Evolutionary conservation across 2,888 invertebrate genomes (phyloP), one percentile per base, ranked within the genome.

Genomic region (Euplexia lucipara): DNA sequence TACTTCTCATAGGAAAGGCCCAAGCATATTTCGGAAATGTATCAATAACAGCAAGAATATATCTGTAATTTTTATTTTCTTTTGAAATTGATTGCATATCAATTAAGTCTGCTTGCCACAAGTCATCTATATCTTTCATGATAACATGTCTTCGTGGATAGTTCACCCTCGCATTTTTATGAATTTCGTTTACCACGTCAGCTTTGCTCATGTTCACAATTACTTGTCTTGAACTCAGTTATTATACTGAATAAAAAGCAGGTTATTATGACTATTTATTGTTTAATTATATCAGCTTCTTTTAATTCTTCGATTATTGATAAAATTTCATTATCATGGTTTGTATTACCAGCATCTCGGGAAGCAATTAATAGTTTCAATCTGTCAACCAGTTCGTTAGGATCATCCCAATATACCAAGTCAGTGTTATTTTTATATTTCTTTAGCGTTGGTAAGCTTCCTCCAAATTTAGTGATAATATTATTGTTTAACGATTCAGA

Each of bases 261-360:
- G n/a, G n/a, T n/a, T n/a, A n/a, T n/a, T n/a, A n/a, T n/a, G n/a
- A n/a, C n/a, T 32, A 16, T 48, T 32, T 32, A 30, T 32, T 18
- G 10, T 1, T 48, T 32, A 3, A 32, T 48, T 32, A 48, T 16
- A 7, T 18, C 1, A 0, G 48, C 32, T 48, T 48, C 48, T 48
- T 48, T 30, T 34, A 48, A n/a, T 45, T 45, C 39, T 52, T 16
- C 26, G 26, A 39, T n/a, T n/a, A n/a, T n/a, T n/a, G n/a, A n/a
- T n/a, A n/a, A n/a, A n/a, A n/a, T n/a, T n/a, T n/a, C n/a, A n/a
- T n/a, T n/a, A n/a, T n/a, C n/a, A n/a, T n/a, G n/a, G n/a, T n/a
- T n/a, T n/a, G n/a, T n/a, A n/a, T 37, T 52, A 2, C 37, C 22
- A 12, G 22, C 52, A 22, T 52, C 12, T 37, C 9, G 22, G 3